These are phyloP conservation scores for Pogonus chalceus DNA, from an alignment of 1,140 invertebrate species.

Conservation along the genomic window DNA sequence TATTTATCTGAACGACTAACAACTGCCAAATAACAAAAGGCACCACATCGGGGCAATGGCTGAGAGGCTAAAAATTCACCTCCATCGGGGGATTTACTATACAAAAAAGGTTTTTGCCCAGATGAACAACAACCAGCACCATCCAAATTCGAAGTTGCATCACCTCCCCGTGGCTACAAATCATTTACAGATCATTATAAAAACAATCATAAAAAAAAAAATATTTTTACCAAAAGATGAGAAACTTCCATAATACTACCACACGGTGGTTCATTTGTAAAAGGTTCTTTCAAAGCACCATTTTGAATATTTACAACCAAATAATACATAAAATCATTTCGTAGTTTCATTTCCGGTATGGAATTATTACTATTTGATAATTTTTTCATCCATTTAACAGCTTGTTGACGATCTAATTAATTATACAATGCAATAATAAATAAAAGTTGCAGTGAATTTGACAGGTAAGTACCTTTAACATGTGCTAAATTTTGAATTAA, in stretches of 20 bases:
- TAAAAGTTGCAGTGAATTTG: neutral
- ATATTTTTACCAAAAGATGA: constrained; percentile 31
- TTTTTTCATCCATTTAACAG: constrained; percentile 38
- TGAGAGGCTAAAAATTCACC: constrained; percentile 41
- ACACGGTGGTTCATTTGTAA: constrained; percentile 34
- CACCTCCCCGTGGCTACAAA: constrained; percentile 26
- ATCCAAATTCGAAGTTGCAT: constrained; percentile 19
- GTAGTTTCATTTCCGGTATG: constrained; percentile 37
- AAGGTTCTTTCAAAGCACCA: constrained; percentile 34
- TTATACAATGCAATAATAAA: neutral
- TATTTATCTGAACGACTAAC: constrained; percentile 29
- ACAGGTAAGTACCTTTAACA: constrained; percentile 26
- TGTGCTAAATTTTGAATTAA: constrained; percentile 32
- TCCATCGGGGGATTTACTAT: constrained; percentile 40
- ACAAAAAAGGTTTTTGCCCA: constrained; percentile 32
- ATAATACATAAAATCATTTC: constrained; percentile 43
- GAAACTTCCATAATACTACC: constrained; percentile 31
- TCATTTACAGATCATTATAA: neutral
- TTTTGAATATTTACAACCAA: constrained; percentile 37
- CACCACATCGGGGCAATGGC: constrained; percentile 40
- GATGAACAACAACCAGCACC: constrained; percentile 17
- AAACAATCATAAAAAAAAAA: neutral
- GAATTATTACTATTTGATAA: constrained; percentile 31
- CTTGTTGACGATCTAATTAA: constrained; percentile 27
- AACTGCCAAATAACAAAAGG: constrained; percentile 42